Conservation (phyloP, 2,797 vertebrate species). For the Xerus rutilus region DNA sequence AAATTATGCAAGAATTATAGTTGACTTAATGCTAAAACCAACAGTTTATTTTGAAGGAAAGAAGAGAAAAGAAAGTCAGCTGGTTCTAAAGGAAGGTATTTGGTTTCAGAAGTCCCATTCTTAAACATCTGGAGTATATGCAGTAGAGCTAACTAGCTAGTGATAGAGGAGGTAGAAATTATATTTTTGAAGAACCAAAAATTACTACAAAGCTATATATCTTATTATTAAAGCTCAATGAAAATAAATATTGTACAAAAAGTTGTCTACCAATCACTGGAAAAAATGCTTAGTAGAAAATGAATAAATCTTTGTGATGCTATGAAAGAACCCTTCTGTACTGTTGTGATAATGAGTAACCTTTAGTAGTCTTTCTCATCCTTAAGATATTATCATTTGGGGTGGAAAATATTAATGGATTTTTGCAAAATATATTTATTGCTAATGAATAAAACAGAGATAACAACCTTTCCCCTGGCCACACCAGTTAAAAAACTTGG, state of each 20-base stretch:
- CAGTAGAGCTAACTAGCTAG: background rate
- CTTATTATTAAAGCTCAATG: background rate
- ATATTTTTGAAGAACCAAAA: background rate
- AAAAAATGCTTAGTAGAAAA: background rate
- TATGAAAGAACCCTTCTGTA: background rate
- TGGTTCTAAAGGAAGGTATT: background rate
- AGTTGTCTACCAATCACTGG: background rate
- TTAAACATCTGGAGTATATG: background rate
- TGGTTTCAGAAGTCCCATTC: background rate
- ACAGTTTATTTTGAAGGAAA: background rate
- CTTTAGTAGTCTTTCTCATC: background rate
- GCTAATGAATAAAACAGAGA: background rate
- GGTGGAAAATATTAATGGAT: background rate
- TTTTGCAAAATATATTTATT: background rate
- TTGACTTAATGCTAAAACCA: background rate
- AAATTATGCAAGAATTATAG: background rate
- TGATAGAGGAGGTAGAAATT: background rate
- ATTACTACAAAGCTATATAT: background rate
- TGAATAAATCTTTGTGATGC: background rate
- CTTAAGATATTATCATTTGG: background rate
- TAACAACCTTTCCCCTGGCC: background rate
- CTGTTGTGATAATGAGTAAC: background rate
- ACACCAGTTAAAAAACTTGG: background rate
- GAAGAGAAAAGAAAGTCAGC: too few species aligned
- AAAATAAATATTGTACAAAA: background rate